These are phyloP conservation scores for Listronotus oregonensis DNA, from an alignment of 1,140 invertebrate genomes.

Conservation along the genomic window DNA sequence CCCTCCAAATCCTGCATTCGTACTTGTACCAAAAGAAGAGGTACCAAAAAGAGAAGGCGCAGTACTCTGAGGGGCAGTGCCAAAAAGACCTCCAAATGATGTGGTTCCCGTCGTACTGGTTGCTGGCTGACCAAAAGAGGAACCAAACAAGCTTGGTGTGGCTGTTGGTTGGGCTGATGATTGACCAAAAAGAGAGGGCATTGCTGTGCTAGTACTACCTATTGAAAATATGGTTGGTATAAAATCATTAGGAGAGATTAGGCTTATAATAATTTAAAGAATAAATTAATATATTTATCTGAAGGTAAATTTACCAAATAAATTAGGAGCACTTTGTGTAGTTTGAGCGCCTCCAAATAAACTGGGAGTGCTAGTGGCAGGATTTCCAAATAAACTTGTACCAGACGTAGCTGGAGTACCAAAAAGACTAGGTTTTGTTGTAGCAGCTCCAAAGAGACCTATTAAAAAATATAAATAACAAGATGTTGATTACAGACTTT, in stretches of 20 bases:
- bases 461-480: background rate
- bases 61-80: conserved; percentile 30
- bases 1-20: conserved; percentile 49
- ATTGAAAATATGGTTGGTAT: background rate
- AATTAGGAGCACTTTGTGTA: conserved; percentile 50
- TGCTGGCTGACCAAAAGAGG: conserved; percentile 42
- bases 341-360: conserved; percentile 43
- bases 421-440: conserved; percentile 52
- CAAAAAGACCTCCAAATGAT: conserved; percentile 44
- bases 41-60: conserved; percentile 54
- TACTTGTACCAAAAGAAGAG: conserved; percentile 58
- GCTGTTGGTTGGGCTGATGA: conserved; percentile 41
- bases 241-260: too few species aligned
- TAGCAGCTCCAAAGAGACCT: conserved; percentile 54
- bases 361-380: conserved; percentile 41
- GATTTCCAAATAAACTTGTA: conserved; percentile 38
- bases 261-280: too few species aligned
- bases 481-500: too few species aligned
- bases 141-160: conserved; percentile 50
- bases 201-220: conserved; percentile 1
- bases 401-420: conserved; percentile 53
- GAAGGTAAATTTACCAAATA: conserved; percentile 40
- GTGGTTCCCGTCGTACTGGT: conserved; percentile 26
- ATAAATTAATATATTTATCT: background rate
- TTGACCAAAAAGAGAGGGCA: conserved; percentile 40